A percentile compares a stretch with the other conserved stretches of the same genome.
Conservation (phyloP, 2,797 vertebrate genomes). For the Hydrophis major region DNA sequence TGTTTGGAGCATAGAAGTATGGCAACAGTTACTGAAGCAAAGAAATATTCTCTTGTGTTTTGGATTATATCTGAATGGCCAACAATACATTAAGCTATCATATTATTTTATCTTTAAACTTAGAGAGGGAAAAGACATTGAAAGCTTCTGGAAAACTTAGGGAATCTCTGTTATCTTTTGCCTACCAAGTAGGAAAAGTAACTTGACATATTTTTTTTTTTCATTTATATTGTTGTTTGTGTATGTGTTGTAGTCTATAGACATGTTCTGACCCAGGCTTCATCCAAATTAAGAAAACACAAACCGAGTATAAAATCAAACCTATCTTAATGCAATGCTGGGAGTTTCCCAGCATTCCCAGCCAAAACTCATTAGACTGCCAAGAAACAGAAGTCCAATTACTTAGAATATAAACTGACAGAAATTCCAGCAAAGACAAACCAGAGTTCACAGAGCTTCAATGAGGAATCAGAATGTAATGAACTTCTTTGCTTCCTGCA, state of each 20-base stretch:
- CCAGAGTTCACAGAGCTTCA: no score
- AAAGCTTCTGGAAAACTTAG: constrained; percentile 4
- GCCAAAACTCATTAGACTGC: no score
- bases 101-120: constrained; percentile 18
- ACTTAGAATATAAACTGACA: no score
- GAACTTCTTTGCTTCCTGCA: no score
- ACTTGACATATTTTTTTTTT: constrained; percentile 39
- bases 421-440: no score
- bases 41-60: not conserved
- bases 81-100: constrained; percentile 19
- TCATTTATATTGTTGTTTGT: not conserved
- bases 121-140: not conserved
- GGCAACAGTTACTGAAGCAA: not conserved
- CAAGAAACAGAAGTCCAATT: no score
- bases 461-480: no score
- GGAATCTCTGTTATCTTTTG: not conserved
- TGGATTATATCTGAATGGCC: constrained; percentile 29
- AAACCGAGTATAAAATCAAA: no score
- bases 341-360: no score
- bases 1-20: not conserved
- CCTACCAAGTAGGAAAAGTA: not conserved
- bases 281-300: no score
- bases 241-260: not conserved
- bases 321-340: no score
- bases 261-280: no score